Evolutionary conservation across 2,113 vertebrate genomes (phyloP).

Genomic region (Formicarius rufipectus): DNA sequence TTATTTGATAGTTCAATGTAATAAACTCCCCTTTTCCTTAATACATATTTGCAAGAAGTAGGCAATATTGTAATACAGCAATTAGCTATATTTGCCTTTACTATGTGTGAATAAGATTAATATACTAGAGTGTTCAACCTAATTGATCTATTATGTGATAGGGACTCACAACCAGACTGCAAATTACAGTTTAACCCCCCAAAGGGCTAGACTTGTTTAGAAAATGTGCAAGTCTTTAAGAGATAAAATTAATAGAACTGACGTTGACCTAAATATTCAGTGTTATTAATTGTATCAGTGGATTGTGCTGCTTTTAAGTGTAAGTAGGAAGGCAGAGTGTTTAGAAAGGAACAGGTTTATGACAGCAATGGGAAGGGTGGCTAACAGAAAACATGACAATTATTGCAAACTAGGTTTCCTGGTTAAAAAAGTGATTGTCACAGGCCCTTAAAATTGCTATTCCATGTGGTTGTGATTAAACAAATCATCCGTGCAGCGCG

Average conservation of each 20-base stretch:
- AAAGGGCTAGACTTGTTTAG: constrained; percentile 71
- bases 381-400: constrained; percentile 42
- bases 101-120: constrained; percentile 68
- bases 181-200: constrained; percentile 71
- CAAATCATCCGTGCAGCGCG: constrained; percentile 21
- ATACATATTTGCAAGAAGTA: constrained; percentile 54
- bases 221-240: constrained; percentile 66
- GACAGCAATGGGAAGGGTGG: constrained; percentile 16
- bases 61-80: constrained; percentile 53
- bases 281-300: constrained; percentile 63
- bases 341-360: background rate
- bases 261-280: constrained; percentile 66
- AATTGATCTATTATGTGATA: constrained; percentile 73
- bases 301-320: constrained; percentile 49
- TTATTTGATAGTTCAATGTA: constrained; percentile 41
- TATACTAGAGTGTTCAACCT: constrained; percentile 67
- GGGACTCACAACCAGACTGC: constrained; percentile 64
- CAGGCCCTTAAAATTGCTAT: constrained; percentile 55
- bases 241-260: constrained; percentile 73
- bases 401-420: constrained; percentile 53
- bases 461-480: constrained; percentile 69
- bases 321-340: background rate
- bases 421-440: constrained; percentile 58
- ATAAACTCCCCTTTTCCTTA: constrained; percentile 33
- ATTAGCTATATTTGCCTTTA: constrained; percentile 65